Base-by-base conservation (phyloP, 2,888 invertebrate genomes). In the Dynastes hyllus region DNA sequence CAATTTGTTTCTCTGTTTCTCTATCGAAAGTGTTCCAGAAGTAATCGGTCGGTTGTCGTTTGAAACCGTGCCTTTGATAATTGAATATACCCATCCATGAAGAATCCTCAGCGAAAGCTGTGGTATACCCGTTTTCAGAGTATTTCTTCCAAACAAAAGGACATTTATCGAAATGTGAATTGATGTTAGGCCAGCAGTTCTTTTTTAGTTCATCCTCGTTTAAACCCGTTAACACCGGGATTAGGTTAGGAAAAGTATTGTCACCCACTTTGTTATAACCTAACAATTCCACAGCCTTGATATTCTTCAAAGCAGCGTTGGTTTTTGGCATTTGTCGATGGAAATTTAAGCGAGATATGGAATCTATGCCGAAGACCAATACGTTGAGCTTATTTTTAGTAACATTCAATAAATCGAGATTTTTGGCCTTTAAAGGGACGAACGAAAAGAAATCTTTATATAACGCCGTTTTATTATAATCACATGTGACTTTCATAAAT, bases 231-330 rank as follows among this genome's bases (percentile, higher is more conserved):
- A 97, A 89, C 81, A 96, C 91, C 0, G 98, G 95, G 6, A 95
- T 92, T 79, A 98, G 87, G 88, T 98, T 98, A 0, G 97, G 97
- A 87, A 95, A 97, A 0, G 98, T 98, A 88, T 98, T 98, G 88
- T 98, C 98, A 2, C 94, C 98, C 8, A 98, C 95, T 91, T 98
- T 98, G 87, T 96, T 97, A 88, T 96, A 97, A 4, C 98, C 98
- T 82, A 94, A 88, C 86, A 98, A 91, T 86, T 96, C 96, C 73
- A 95, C 91, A 55, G 94, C 94, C 13, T 91, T 91, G 80, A 95
- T 89, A 67, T 86, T 81, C 79, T 91, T 90, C 73, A 96, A 89
- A 83, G 91, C 92, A 1, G 90, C 87, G 22, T 92, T 89, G 0
- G 96, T 95, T 84, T 91, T 91, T 0, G 95, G 95, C 94, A 97